Conservation (phyloP, 1,140 invertebrate species). For the Eriosoma lanigerum region DNA sequence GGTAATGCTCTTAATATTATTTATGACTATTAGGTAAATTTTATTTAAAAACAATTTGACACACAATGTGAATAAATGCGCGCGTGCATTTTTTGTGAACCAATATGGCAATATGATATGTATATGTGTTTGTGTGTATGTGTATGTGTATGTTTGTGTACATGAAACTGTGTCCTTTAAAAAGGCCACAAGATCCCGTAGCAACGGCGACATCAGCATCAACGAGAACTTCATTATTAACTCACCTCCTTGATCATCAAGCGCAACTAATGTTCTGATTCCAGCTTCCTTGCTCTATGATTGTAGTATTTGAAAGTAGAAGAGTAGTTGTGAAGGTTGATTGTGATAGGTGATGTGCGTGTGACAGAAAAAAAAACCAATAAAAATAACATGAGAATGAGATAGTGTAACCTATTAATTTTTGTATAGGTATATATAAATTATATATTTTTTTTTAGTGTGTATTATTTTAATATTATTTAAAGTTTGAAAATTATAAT, state of each 20-base stretch:
- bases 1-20: conserved; percentile 32
- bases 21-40: not conserved
- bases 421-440: not conserved
- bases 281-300: conserved; percentile 98
- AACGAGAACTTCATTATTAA: conserved; percentile 56
- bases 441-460: conserved; percentile 13
- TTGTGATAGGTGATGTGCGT: conserved; percentile 37
- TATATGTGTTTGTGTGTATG: not conserved
- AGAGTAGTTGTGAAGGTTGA: conserved; percentile 45
- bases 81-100: conserved; percentile 27
- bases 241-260: conserved; percentile 99
- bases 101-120: conserved; percentile 6
- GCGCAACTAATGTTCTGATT: conserved; percentile 97
- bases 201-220: conserved; percentile 1
- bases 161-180: not conserved
- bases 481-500: conserved; percentile 1
- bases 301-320: conserved; percentile 63
- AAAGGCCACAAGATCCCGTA: conserved; percentile 22
- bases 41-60: conserved; percentile 24
- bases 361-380: conserved; percentile 45
- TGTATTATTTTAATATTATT: conserved; percentile 24
- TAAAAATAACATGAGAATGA: conserved; percentile 25
- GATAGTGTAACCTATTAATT: conserved; percentile 32
- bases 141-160: not conserved
- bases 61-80: conserved; percentile 22